Percentiles rank a stretch among this genome's conserved stretches.
Evolutionary conservation across 1,140 invertebrate genomes (phyloP).

Genomic region (Sinonovacula constricta): DNA sequence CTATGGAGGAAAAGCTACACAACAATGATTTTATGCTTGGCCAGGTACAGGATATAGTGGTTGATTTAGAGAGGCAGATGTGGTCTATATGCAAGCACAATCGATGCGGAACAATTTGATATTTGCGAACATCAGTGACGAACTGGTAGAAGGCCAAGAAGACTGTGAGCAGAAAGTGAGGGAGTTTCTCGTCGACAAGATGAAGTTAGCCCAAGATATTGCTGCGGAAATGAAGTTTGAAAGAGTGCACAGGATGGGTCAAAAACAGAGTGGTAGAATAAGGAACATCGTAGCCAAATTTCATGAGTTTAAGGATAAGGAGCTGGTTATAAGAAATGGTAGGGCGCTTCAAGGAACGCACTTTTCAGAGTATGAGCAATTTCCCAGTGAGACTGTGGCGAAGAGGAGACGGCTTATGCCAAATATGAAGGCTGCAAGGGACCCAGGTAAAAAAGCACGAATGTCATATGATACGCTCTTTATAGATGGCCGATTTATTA

Average conservation of each 20-base stretch:
- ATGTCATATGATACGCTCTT: background rate
- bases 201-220: slow-evolving; percentile 1
- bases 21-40: background rate
- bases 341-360: no score
- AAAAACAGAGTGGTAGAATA: background rate
- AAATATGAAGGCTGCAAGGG: no score
- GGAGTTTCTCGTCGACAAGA: background rate
- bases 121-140: no score
- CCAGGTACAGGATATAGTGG: background rate
- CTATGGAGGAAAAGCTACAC: background rate
- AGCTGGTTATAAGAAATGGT: no score
- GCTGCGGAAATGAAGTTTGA: no score
- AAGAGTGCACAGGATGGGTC: background rate
- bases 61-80: background rate
- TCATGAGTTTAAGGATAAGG: no score
- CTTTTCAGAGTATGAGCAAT: no score
- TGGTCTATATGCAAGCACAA: background rate
- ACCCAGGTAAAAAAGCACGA: background rate
- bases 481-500: background rate
- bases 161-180: background rate
- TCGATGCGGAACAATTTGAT: no score
- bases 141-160: no score
- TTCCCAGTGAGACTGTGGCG: background rate
- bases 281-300: no score
- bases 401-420: background rate